Evolutionary conservation across 2,113 vertebrate genomes (phyloP), one percentile per base, ranked within the genome.

Genomic region (Lophius piscatorius): DNA sequence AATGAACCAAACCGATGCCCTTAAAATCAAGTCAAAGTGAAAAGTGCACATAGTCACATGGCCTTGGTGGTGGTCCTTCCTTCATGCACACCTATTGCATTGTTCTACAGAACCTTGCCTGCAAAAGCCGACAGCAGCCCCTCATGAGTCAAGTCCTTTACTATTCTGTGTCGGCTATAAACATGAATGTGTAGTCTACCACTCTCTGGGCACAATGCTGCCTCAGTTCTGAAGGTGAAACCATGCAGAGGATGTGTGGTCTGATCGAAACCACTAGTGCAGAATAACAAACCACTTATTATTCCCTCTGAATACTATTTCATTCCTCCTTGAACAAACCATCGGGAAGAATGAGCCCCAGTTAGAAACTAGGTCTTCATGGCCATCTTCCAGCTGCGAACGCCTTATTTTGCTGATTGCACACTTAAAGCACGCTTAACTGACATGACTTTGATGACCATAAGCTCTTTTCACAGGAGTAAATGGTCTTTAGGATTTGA

Each of bases 171-270:
- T 48, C 6, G 26, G 26, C 56, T 48, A 45, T 9, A 13, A 16
- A 46, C 16, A 52, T n/a, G 26, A 59, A 34, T 78, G 74, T 74
- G 79, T 52, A 50, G 81, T 76, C 73, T 74, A 18, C 29, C 60
- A 24, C 10, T 7, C n/a, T 17, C 11, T 0, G 12, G 55, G 73
- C 58, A 90, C 86, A 89, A 86, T 51, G 74, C 76, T 26, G 65
- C 71, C 83, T 79, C 74, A 81, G 86, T 87, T 77, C 74, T 78
- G 59, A 62, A 63, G 80, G 69, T 73, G 69, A 78, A 82, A 76
- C 84, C 88, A 51, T 76, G 56, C 21, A 6, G 54, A 54, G 68
- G 76, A 77, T 49, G 67, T 73, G 80, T 55, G 80, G 76, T 82
- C 70, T 56, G 51, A 71, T 74, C 59, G 17, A 9, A 81, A 72